These are phyloP conservation scores for Heliconius aoede DNA, from an alignment of 2,888 invertebrate species.

Conservation along the genomic window DNA sequence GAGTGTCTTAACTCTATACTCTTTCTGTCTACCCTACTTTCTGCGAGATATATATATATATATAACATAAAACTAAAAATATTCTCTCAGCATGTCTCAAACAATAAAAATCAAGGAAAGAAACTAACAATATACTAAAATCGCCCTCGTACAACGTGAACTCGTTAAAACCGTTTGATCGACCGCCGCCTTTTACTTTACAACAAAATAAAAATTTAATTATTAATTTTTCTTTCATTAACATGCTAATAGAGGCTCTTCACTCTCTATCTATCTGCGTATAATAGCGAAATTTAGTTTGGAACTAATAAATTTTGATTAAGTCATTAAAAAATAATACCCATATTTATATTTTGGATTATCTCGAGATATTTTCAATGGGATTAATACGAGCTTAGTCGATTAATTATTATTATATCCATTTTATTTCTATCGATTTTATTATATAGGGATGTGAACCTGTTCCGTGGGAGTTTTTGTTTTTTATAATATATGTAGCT, in stretches of 20 bases:
- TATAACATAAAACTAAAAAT: too few relatives aligned
- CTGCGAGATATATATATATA: too few relatives aligned
- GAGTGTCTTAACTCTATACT: too few relatives aligned
- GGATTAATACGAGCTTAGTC: constrained; percentile 36
- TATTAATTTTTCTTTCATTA: constrained; percentile 59
- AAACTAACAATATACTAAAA: neutral
- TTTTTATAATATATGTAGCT: constrained; percentile 6
- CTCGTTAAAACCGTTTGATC: constrained; percentile 40
- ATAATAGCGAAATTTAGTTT: constrained; percentile 59
- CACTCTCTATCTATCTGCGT: constrained; percentile 61
- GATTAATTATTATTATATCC: constrained; percentile 35
- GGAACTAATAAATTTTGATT: constrained; percentile 63
- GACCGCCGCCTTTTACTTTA: constrained; percentile 67
- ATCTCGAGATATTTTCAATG: constrained; percentile 39
- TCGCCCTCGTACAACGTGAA: constrained; percentile 29
- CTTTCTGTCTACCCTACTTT: too few relatives aligned
- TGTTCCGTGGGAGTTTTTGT: constrained; percentile 28
- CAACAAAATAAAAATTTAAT: constrained; percentile 58
- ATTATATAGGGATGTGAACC: constrained; percentile 20
- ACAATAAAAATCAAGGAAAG: too few relatives aligned
- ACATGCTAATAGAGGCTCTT: constrained; percentile 65
- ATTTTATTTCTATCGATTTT: constrained; percentile 33
- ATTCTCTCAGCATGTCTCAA: too few relatives aligned
- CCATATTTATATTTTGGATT: constrained; percentile 47
- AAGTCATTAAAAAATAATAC: constrained; percentile 58